Evolutionary conservation across 2,888 invertebrate genomes (phyloP), one percentile per base, ranked within the genome.

Genomic region (Danaus chrysippus): DNA sequence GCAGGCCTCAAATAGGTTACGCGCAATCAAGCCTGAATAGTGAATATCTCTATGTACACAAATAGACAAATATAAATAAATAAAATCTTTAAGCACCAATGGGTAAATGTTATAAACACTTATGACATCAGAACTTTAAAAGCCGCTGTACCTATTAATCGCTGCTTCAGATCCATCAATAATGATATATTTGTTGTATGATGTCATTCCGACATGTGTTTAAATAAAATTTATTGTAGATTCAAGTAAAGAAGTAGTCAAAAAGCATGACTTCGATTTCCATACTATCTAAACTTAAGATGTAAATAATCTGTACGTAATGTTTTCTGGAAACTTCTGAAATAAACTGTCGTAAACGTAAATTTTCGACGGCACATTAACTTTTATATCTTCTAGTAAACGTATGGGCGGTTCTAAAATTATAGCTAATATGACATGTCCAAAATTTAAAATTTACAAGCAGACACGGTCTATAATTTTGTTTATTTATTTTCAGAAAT

Each of bases 401-500:
- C 71, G 76, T 76, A 79, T 74, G 77, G 80, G 81, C 75, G 76
- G 72, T 69, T 76, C 75, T 77, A 77, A 81, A 83, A 79, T 81
- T 82, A 82, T 76, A 73, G 66, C 69, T 71, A 75, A 73, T 81
- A 78, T 81, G 79, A 77, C 79, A 83, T 71, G 75, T 77, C 76
- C 75, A 75, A 79, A 78, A 68, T 78, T 69, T 67, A 34, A 72
- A 77, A 81, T 82, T 82, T 81, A 82, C 80, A 71, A 72, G 70
- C 80, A 79, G 74, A 77, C 76, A 77, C 73, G 61, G 67, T 65
- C 59, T 62, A 64, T 72, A 68, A 73, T 68, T 71, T 70, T 54
- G 68, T 62, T 66, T 59, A 69, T 86, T 82, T 87, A 76, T 79
- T 95, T 95, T 63, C 95, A 99, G 98, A 99, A 95, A 99, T 99